Base-by-base conservation (phyloP, 2,113 vertebrate genomes). In the Kryptolebias marmoratus region DNA sequence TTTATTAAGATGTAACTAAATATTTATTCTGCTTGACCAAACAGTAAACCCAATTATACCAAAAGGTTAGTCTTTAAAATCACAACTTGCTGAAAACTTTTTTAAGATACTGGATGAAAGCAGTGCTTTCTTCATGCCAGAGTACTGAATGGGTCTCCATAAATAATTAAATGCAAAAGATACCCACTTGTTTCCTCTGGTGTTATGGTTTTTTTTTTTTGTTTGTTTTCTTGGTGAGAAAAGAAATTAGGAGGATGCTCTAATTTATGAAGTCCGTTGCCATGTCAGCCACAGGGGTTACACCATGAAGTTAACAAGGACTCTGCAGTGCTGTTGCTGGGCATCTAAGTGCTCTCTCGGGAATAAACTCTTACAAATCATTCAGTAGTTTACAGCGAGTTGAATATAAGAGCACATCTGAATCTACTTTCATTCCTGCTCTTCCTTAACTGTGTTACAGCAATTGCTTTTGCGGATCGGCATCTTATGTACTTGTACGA, bases 381-480 rank as follows among this genome's bases (percentile, higher is more conserved):
- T 68, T 81, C 54, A 73, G 2, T 36, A 13, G 3, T 36, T 44
- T 59, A n/a, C 14, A 60, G 1, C 52, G 60, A 66, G 74, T 48
- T 81, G 50, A 75, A 62, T 31, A 28, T 32, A 63, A 65, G 3
- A 64, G 32, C 61, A 57, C 50, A 56, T 8, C 45, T 49, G n/a
- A 68, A 30, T 30, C 42, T 27, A 36, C 60, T 68, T 32, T 66
- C 31, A 5, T 32, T 15, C n/a, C 45, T 56, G 14, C 68, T 61
- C 50, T 70, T 18, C 14, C 39, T 18, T 45, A 39, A 53, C 9
- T 55, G 28, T 48, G 53, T 55, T 42, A 48, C 60, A 62, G 48
- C 42, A 32, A 68, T 56, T 77, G 66, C 58, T 70, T 78, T 75
- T 77, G 49, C 45, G 44, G 74, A 56, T 32, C 14, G 55, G 58